A percentile compares a stretch with the other conserved stretches of the same genome.
Evolutionary conservation across 2,797 vertebrate genomes (phyloP).

Genomic region (Pantherophis alleghaniensis): DNA sequence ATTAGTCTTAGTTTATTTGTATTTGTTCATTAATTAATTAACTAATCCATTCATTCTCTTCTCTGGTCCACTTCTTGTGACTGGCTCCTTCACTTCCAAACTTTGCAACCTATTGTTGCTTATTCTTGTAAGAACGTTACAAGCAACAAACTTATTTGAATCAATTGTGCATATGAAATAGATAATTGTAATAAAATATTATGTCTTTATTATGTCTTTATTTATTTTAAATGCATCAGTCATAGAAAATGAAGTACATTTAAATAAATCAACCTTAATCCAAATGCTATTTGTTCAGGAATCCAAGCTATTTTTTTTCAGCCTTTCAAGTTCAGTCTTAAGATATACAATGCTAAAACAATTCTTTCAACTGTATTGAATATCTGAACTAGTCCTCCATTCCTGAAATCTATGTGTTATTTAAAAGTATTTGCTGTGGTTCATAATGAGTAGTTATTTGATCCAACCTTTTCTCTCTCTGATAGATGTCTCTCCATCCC

Average conservation of each 20-base stretch:
- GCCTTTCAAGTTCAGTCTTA: not conserved
- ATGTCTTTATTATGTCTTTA: no score
- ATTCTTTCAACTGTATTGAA: not conserved
- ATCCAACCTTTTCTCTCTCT: slow-evolving; percentile 20
- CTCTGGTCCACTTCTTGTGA: not conserved
- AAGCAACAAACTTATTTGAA: not conserved
- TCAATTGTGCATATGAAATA: not conserved
- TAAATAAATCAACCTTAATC: not conserved
- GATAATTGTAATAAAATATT: not conserved
- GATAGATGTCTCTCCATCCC: not conserved
- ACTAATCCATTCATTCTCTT: not conserved
- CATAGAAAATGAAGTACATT: not conserved
- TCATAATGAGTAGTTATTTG: not conserved
- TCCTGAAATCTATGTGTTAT: not conserved
- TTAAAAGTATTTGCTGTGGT: not conserved
- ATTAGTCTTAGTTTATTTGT: not conserved
- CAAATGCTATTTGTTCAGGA: not conserved
- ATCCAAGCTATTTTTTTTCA: not conserved
- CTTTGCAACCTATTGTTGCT: not conserved
- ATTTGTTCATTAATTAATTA: not conserved
- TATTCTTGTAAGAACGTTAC: not conserved
- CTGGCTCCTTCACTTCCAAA: not conserved
- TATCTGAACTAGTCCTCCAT: not conserved
- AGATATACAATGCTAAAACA: not conserved
- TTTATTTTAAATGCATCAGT: not conserved